These are phyloP conservation scores for Ganaspis brasiliensis DNA, from an alignment of 2,888 invertebrate species.

Conservation along the genomic window DNA sequence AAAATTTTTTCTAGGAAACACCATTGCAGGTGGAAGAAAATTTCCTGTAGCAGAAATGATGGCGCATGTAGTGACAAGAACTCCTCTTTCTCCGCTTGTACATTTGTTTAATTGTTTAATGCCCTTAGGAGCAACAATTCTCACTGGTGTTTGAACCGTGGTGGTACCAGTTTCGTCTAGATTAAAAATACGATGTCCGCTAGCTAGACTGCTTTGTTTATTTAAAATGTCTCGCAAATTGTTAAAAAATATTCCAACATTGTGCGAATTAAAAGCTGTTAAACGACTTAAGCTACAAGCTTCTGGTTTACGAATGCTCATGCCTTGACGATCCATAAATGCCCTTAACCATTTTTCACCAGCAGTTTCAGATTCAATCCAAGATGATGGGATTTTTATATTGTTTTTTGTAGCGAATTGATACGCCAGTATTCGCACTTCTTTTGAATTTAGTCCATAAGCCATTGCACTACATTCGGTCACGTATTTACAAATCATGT, in stretches of 20 bases:
- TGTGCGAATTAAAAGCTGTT: not conserved
- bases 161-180: constrained; percentile 32
- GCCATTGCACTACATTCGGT: too few species aligned
- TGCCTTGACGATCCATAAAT: too few species aligned
- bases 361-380: too few species aligned
- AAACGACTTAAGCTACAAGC: too few species aligned
- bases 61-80: constrained; percentile 70
- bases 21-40: constrained; percentile 72
- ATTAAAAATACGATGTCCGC: not conserved
- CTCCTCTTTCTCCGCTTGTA: constrained; percentile 76
- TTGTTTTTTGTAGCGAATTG: too few species aligned
- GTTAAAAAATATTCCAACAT: not conserved
- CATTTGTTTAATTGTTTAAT: constrained; percentile 76
- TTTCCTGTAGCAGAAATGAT: constrained; percentile 74
- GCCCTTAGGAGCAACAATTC: constrained; percentile 73
- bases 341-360: too few species aligned
- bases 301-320: too few species aligned
- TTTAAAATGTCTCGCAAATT: not conserved
- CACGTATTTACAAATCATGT: too few species aligned
- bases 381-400: too few species aligned
- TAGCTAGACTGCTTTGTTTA: not conserved
- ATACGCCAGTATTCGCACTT: too few species aligned
- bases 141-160: constrained; percentile 75
- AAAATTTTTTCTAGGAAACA: constrained; percentile 58
- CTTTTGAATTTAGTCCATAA: too few species aligned